These are phyloP conservation scores for Anolis sagrei DNA, from an alignment of 2,113 vertebrate species.

Conservation along the genomic window DNA sequence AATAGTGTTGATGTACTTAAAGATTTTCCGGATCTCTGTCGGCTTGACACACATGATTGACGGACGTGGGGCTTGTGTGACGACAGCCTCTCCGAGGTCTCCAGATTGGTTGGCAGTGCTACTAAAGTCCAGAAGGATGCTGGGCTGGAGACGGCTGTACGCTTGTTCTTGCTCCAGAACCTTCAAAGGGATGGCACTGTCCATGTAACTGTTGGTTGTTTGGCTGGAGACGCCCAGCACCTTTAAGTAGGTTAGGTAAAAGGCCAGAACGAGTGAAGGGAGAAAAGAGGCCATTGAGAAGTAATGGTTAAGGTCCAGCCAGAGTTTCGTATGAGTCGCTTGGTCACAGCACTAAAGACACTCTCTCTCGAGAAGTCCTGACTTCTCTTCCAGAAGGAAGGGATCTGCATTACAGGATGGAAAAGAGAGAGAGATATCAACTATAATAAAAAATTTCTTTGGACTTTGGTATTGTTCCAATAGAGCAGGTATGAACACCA, in stretches of 20 bases:
- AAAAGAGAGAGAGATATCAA: background rate
- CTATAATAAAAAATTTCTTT: background rate
- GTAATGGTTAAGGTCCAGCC: accelerated
- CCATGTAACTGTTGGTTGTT: conserved; percentile 37
- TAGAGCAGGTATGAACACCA: background rate
- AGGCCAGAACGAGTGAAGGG: background rate
- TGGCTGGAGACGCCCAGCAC: background rate
- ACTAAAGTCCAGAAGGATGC: background rate
- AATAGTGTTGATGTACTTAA: conserved; percentile 90
- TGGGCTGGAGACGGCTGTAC: conserved; percentile 32
- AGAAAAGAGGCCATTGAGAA: accelerated
- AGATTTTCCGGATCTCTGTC: conserved; percentile 83
- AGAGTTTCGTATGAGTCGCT: background rate
- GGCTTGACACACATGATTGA: conserved; percentile 80
- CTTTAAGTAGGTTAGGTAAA: conserved; percentile 52
- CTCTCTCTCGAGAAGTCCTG: background rate
- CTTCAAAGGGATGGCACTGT: conserved; percentile 17
- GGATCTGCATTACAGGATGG: background rate
- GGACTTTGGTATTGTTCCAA: background rate
- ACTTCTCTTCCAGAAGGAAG: conserved; percentile 6
- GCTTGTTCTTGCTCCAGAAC: conserved; percentile 35
- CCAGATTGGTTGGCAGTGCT: conserved; percentile 11
- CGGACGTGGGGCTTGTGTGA: conserved; percentile 54
- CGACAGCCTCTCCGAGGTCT: background rate
- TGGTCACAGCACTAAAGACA: accelerated